Evolutionary conservation across 2,113 vertebrate species (phyloP).

Genomic region (Nycticebus coucang): DNA sequence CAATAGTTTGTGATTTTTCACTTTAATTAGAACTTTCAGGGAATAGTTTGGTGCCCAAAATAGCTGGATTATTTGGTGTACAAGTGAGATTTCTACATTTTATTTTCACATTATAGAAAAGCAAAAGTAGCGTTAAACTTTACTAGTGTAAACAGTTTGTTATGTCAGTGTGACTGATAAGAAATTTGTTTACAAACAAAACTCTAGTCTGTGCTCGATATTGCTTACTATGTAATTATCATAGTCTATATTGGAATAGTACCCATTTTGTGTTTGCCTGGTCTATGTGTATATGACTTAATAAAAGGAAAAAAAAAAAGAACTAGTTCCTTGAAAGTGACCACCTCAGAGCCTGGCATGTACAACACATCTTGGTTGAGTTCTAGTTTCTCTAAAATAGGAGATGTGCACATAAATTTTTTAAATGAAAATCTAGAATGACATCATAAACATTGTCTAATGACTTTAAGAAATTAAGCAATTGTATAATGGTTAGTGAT

Average conservation of each 20-base stretch:
- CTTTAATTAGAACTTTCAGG: background rate
- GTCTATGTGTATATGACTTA: too few species aligned
- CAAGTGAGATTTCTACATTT: background rate
- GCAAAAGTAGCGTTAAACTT: conserved; percentile 24
- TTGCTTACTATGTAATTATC: background rate
- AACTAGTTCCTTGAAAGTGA: background rate
- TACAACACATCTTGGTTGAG: background rate
- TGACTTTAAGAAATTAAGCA: background rate
- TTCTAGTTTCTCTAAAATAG: conserved; percentile 33
- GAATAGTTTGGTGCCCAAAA: background rate
- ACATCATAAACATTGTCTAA: background rate
- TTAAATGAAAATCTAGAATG: background rate
- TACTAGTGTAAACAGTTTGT: background rate
- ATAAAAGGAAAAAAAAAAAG: background rate
- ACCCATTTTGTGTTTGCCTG: background rate
- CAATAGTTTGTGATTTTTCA: background rate
- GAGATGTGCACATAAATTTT: background rate
- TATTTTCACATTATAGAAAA: conserved; percentile 28
- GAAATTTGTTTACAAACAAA: background rate
- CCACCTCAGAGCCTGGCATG: background rate
- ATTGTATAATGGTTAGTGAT: background rate
- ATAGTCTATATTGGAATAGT: background rate
- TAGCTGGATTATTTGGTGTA: conserved; percentile 23
- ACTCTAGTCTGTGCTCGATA: background rate
- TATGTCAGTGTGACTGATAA: background rate